phyloP scores from a whole-genome alignment of 2,797 vertebrate species.

The Danio kyathit region DNA sequence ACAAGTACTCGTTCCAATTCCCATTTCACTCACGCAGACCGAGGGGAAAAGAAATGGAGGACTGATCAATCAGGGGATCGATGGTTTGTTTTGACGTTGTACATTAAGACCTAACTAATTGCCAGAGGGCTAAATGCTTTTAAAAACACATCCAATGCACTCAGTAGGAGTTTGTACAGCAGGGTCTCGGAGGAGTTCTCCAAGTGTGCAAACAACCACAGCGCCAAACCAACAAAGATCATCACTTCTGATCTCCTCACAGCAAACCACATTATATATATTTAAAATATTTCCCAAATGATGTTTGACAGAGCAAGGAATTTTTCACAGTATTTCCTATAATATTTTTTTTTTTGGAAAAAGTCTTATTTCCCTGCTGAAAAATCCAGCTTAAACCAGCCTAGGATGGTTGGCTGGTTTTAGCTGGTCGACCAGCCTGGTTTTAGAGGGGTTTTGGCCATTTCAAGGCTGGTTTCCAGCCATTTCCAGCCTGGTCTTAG shows the following conservation, averaged over 20 bases:
- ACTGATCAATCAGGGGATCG: conserved; percentile 88
- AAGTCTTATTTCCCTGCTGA: no score
- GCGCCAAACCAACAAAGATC: neutral
- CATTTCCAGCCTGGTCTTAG: no score
- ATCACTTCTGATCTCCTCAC: neutral
- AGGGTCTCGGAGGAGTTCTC: conserved; percentile 46
- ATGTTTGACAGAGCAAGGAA: no score
- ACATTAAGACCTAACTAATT: conserved; percentile 97
- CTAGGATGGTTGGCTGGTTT: no score
- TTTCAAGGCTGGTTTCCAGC: no score
- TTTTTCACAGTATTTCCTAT: no score
- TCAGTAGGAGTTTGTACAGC: conserved; percentile 37
- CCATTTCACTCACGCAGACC: conserved; percentile 1
- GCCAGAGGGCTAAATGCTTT: conserved; percentile 90
- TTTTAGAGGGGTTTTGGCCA: no score
- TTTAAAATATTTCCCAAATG: no score
- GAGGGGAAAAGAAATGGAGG: conserved; percentile 82
- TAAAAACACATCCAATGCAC: conserved; percentile 80
- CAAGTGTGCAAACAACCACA: conserved; percentile 31
- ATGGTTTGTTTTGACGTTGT: conserved; percentile 92
- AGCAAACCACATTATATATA: neutral
- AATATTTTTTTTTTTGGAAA: no score
- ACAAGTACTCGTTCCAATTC: conserved; percentile 18
- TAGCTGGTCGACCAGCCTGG: no score
- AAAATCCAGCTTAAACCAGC: no score